Percentiles rank a stretch among this genome's conserved stretches.
These are phyloP conservation scores for Sylvietta virens DNA, from an alignment of 2,113 vertebrate genomes.

Conservation along the genomic window DNA sequence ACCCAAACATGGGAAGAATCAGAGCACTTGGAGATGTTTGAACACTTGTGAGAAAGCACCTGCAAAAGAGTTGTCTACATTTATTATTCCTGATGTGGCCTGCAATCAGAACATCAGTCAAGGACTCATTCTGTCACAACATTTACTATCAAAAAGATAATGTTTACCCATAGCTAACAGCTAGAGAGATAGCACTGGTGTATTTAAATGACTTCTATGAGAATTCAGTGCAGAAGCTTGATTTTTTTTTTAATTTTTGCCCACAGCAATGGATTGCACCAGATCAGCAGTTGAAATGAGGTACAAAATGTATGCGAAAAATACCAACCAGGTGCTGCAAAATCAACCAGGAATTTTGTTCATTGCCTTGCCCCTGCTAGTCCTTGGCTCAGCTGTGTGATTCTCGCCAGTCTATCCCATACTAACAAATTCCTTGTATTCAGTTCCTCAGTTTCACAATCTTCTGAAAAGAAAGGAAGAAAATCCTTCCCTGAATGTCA, in stretches of 20 bases:
- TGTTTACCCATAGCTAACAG: background rate
- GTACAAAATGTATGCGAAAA: background rate
- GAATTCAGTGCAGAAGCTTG: background rate
- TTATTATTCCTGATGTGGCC: background rate
- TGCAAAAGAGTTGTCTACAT: background rate
- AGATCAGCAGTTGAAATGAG: background rate
- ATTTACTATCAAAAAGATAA: constrained; percentile 3
- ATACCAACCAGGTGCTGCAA: background rate
- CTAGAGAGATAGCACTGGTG: background rate
- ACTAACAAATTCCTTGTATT: background rate
- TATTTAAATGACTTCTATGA: background rate
- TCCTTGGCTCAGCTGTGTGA: background rate
- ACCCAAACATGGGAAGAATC: background rate
- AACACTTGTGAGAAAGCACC: background rate
- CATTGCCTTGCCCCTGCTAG: background rate
- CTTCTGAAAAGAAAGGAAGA: background rate
- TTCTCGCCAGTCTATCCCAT: background rate
- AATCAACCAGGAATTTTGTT: background rate
- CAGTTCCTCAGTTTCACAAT: background rate
- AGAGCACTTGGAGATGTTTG: background rate
- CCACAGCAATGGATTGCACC: background rate
- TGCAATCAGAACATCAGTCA: constrained; percentile 17
- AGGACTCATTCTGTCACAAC: constrained; percentile 2
- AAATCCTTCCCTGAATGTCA: background rate
- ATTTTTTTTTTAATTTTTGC: background rate